Evolutionary conservation across 1,140 invertebrate species (phyloP).

Genomic region (Arion vulgaris): DNA sequence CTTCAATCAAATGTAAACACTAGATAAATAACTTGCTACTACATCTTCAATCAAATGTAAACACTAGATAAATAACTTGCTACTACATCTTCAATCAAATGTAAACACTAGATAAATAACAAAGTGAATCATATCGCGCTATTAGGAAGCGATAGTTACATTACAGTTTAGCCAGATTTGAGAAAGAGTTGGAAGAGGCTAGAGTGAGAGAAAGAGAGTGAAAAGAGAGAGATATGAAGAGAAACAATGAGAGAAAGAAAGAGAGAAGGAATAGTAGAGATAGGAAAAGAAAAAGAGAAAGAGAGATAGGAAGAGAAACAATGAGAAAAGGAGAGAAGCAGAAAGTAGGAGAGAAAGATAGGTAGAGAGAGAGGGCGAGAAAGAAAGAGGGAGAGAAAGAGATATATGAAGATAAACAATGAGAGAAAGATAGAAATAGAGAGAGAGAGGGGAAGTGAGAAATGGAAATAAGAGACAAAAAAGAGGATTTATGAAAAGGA

Average conservation of each 20-base stretch:
- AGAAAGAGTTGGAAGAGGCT: not conserved
- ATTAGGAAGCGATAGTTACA: too few species aligned
- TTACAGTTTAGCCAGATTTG: too few species aligned
- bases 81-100: too few species aligned
- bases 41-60: too few species aligned
- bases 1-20: too few species aligned
- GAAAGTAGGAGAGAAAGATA: conserved; percentile 9
- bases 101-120: too few species aligned
- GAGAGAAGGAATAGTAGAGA: conserved; percentile 7
- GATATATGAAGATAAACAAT: too few species aligned
- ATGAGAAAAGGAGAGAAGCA: not conserved
- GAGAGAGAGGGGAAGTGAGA: not conserved
- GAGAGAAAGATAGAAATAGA: not conserved
- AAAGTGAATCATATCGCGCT: too few species aligned
- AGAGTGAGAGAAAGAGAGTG: conserved; percentile 8
- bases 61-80: too few species aligned
- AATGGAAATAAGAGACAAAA: not conserved
- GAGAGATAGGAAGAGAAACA: conserved; percentile 13
- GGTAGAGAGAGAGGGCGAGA: conserved; percentile 17
- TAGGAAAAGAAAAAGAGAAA: not conserved
- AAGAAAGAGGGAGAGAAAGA: conserved; percentile 20
- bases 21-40: too few species aligned
- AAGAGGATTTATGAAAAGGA: not conserved
- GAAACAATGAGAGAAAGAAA: not conserved
- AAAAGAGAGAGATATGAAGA: not conserved